Conservation (phyloP, 2,888 invertebrate genomes). For the Philonicus albiceps region DNA sequence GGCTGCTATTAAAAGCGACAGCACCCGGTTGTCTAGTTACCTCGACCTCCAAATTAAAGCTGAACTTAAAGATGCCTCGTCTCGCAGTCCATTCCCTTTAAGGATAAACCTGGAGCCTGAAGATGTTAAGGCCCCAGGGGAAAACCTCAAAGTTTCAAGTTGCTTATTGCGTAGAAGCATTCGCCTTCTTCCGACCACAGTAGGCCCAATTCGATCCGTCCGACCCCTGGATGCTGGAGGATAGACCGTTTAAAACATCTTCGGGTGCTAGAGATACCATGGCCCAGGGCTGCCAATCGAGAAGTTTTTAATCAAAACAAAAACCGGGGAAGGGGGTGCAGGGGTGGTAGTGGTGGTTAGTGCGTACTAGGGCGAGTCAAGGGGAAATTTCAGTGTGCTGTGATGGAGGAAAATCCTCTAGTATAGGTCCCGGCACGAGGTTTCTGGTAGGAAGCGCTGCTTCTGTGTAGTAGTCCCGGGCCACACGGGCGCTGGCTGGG, state of each 20-base stretch:
- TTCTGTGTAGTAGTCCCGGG: neutral
- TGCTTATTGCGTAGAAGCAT: neutral
- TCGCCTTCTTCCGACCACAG: neutral
- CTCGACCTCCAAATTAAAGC: slow-evolving; percentile 2
- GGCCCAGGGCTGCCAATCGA: neutral
- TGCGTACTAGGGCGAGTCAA: neutral
- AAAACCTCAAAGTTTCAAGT: neutral
- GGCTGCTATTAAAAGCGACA: neutral
- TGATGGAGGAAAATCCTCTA: neutral
- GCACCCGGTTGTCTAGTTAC: slow-evolving; percentile 12
- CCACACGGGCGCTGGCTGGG: neutral
- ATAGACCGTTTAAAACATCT: neutral
- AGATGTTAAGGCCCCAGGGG: neutral
- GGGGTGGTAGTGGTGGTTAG: neutral
- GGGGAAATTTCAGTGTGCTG: neutral
- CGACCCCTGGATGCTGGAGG: neutral
- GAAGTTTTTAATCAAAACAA: neutral
- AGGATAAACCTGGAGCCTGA: neutral
- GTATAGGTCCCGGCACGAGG: too few relatives aligned
- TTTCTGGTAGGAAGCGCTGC: neutral
- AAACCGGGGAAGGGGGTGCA: too few relatives aligned
- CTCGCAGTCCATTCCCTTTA: neutral
- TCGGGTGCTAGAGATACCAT: neutral
- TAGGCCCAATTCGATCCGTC: neutral
- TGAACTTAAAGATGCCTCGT: neutral